Conservation (phyloP, 1,140 invertebrate species). For the Drosophila paulistorum region DNA sequence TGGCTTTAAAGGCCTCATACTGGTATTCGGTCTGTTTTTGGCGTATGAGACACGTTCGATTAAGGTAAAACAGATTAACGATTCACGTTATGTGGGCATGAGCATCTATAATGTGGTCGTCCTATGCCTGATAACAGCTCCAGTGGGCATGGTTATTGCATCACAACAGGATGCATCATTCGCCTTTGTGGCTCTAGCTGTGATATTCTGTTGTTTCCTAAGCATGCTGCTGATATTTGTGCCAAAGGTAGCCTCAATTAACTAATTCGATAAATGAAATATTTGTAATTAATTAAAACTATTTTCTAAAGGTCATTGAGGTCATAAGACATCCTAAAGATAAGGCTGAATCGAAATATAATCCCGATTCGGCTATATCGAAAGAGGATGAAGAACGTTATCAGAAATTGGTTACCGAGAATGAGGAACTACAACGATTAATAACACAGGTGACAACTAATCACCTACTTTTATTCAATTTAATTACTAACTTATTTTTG, state of each 20-base stretch:
- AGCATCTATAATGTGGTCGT: slow-evolving; percentile 99
- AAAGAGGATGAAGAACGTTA: slow-evolving; percentile 98
- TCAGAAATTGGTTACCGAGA: slow-evolving; percentile 96
- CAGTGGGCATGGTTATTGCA: slow-evolving; percentile 97
- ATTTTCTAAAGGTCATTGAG: slow-evolving; percentile 88
- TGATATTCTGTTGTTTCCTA: slow-evolving; percentile 98
- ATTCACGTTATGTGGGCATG: slow-evolving; percentile 99
- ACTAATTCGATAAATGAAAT: too few relatives aligned
- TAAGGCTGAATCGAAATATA: slow-evolving; percentile 92
- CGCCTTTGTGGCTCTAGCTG: slow-evolving; percentile 96
- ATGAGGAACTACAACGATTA: slow-evolving; percentile 97
- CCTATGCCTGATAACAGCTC: slow-evolving; percentile 97
- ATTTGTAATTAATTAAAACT: background rate
- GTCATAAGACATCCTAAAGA: slow-evolving; percentile 92
- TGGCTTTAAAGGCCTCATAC: slow-evolving; percentile 97
- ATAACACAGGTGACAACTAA: slow-evolving; percentile 91
- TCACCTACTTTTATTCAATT: background rate
- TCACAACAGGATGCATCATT: slow-evolving; percentile 98
- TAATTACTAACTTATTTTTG: background rate
- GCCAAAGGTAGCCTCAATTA: slow-evolving; percentile 89
- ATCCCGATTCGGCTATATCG: slow-evolving; percentile 93
- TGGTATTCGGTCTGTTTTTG: slow-evolving; percentile 98
- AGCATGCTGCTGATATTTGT: slow-evolving; percentile 98
- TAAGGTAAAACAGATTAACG: slow-evolving; percentile 96
- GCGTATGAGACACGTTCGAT: slow-evolving; percentile 99